These are phyloP conservation scores for Enhydra lutris DNA, from an alignment of 2,113 vertebrate species.

Conservation along the genomic window DNA sequence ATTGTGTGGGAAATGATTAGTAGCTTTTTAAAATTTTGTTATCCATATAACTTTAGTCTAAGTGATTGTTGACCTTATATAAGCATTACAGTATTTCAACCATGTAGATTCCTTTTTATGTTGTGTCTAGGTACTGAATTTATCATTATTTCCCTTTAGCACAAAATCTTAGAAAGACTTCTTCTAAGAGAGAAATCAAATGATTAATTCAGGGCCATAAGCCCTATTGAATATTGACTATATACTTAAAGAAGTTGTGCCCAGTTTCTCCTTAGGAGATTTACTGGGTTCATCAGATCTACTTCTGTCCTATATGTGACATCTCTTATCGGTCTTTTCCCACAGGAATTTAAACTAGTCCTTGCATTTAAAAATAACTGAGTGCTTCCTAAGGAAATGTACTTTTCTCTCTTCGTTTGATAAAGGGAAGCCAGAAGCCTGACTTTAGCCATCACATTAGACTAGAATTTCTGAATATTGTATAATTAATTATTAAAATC, in stretches of 20 bases:
- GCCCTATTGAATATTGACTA: neutral
- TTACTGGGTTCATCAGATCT: neutral
- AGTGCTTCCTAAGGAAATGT: neutral
- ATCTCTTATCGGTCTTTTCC: neutral
- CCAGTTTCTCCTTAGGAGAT: neutral
- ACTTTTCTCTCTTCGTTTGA: neutral
- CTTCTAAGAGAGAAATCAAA: slow-evolving; percentile 19
- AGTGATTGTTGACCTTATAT: neutral
- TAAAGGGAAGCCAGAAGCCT: neutral
- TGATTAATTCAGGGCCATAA: slow-evolving; percentile 2
- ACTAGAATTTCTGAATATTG: slow-evolving; percentile 11
- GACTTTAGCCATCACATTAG: neutral
- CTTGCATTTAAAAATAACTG: neutral
- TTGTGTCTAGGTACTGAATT: neutral
- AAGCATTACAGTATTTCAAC: slow-evolving; percentile 2
- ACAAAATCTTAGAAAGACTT: neutral
- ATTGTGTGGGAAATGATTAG: neutral
- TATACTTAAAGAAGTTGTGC: neutral
- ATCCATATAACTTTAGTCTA: neutral
- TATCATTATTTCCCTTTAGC: neutral
- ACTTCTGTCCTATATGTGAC: neutral
- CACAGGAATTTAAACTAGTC: slow-evolving; percentile 28
- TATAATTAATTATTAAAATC: neutral
- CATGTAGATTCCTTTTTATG: neutral
- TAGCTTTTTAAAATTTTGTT: slow-evolving; percentile 18